Percentiles rank a stretch among this genome's conserved stretches.
Evolutionary conservation across 2,888 invertebrate species (phyloP).

Genomic region (Apamea sordens): DNA sequence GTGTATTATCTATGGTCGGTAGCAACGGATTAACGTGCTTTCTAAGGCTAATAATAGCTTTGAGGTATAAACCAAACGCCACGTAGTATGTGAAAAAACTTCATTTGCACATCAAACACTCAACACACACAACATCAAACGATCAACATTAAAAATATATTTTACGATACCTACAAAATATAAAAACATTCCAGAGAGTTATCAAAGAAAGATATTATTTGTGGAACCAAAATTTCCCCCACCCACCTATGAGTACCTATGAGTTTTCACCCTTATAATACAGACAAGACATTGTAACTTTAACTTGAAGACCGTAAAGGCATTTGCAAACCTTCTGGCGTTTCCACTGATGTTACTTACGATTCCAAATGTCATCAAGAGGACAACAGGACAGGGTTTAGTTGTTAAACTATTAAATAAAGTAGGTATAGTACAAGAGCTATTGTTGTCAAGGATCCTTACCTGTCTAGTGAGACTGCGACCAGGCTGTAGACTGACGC

Average conservation of each 20-base stretch:
- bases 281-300: not conserved
- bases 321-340: not conserved
- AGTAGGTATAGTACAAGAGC: not conserved
- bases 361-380: not conserved
- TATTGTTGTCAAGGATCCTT: slow-evolving; percentile 74
- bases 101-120: not conserved
- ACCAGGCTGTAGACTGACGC: slow-evolving; percentile 99
- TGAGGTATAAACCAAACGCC: not conserved
- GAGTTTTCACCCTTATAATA: not conserved
- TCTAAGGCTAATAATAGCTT: not conserved
- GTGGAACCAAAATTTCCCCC: not conserved
- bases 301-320: not conserved
- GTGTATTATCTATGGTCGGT: not conserved
- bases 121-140: no score
- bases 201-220: not conserved
- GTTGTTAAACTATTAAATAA: not conserved
- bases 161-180: not conserved
- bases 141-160: not conserved
- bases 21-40: not conserved
- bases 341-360: not conserved
- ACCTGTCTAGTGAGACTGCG: slow-evolving; percentile 98
- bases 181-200: not conserved
- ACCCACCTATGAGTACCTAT: not conserved
- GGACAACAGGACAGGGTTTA: not conserved
- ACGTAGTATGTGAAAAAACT: not conserved